Conservation (phyloP, 1,140 invertebrate species). For the Archivesica marissinica region DNA sequence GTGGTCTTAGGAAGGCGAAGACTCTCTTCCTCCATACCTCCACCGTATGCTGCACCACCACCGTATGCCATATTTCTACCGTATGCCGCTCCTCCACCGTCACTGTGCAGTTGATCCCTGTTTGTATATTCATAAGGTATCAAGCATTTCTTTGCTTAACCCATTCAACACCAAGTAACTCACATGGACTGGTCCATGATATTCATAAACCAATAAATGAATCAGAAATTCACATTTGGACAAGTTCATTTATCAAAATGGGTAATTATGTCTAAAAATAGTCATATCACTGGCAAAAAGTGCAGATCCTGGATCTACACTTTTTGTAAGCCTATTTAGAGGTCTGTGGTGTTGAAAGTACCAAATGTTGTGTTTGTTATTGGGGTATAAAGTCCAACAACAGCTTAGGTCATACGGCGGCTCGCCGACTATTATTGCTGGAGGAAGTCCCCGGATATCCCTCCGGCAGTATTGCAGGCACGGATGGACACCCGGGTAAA, state of each 20-base stretch:
- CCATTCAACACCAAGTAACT: background rate
- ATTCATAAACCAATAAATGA: background rate
- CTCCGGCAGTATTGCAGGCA: no score
- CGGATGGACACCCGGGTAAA: no score
- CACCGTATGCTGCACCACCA: background rate
- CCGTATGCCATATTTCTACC: background rate
- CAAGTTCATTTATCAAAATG: background rate
- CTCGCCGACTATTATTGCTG: no score
- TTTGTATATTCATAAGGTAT: background rate
- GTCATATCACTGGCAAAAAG: background rate
- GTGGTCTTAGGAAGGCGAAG: conserved; percentile 31
- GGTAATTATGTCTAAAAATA: background rate
- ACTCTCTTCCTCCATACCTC: background rate
- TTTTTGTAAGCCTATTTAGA: no score
- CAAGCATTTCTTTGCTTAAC: background rate
- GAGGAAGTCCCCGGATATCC: no score
- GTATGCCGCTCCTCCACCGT: background rate
- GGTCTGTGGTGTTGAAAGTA: no score
- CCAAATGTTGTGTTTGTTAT: no score
- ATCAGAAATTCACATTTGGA: no score
- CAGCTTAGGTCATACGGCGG: no score
- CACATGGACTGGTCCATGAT: background rate
- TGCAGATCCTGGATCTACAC: background rate
- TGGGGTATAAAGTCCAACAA: no score
- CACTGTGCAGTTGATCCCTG: background rate